Conservation (phyloP, 1,140 invertebrate species). For the Trypoxylus dichotomus region DNA sequence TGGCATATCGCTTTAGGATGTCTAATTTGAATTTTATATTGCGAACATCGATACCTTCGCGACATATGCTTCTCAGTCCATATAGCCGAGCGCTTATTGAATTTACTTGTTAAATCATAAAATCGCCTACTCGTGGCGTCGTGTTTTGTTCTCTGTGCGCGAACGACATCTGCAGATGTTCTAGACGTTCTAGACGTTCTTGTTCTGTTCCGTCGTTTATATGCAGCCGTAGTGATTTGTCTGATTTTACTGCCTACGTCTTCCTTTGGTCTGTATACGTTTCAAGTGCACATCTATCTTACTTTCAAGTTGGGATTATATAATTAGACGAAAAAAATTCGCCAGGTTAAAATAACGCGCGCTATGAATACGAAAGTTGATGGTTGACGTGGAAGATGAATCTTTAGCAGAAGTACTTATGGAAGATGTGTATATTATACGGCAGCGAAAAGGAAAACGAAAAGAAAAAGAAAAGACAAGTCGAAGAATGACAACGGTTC, state of each 20-base stretch:
- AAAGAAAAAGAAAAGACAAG: neutral
- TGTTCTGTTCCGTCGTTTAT: neutral
- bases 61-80: neutral
- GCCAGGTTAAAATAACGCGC: slow-evolving; percentile 8
- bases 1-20: neutral
- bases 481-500: neutral
- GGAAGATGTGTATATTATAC: neutral
- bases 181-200: neutral
- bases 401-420: neutral
- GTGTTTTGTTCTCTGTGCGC: neutral
- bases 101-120: slow-evolving; percentile 15
- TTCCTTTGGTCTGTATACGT: neutral
- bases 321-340: slow-evolving; percentile 20
- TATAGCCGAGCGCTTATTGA: neutral
- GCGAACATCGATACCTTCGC: neutral
- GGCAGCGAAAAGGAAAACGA: neutral
- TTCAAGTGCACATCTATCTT: slow-evolving; percentile 5
- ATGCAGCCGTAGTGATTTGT: neutral
- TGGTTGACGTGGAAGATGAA: slow-evolving; percentile 16
- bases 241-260: slow-evolving; percentile 8
- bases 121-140: neutral
- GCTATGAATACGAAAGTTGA: neutral
- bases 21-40: slow-evolving; percentile 13
- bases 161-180: neutral
- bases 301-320: neutral